Evolutionary conservation across 2,113 vertebrate species (phyloP), one percentile per base, ranked within the genome.

Genomic region (Apistogramma diplotaenia): DNA sequence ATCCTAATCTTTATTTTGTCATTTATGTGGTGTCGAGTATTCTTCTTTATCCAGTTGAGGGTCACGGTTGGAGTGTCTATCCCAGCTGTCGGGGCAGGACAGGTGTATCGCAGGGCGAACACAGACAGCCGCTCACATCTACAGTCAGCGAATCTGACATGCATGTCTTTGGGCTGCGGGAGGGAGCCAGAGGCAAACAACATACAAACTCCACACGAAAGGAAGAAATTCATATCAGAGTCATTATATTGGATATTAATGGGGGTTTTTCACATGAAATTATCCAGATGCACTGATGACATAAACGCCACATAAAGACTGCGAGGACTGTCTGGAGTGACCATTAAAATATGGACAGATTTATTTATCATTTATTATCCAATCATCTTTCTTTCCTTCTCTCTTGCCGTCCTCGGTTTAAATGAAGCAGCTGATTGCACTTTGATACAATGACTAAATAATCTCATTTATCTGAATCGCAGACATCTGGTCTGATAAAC

Each of bases 401-500:
- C 55, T 49, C 16, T 51, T 33, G 49, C 55, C n/a, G 53, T 79
- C 58, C 43, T 78, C 70, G 11, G 27, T 81, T 67, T 77, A 51
- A 85, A 84, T 84, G 75, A 84, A 1, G 3, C 70, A 71, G 74
- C 74, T 83, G 90, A 87, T 73, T 78, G 75, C 49, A 54, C n/a
- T 78, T 76, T 85, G 82, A 82, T 82, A 82, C 55, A 86, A 61
- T 72, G 77, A 79, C 79, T 56, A 72, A 40, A 78, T 53, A 85
- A 75, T 88, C 65, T 54, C 78, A 83, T 88, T 85, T 75, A 91
- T 91, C 74, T 76, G 79, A 86, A 65, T 71, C 62, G 9, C 74
- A 85, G 77, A 83, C 62, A 61, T 78, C 56, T 78, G 79, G 74
- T 87, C 83, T 29, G 33, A 81, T 85, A 33, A 85, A 89, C 85